phyloP scores from a whole-genome alignment of 2,797 vertebrate genomes.

The Parauchenoglanis punctatus region DNA sequence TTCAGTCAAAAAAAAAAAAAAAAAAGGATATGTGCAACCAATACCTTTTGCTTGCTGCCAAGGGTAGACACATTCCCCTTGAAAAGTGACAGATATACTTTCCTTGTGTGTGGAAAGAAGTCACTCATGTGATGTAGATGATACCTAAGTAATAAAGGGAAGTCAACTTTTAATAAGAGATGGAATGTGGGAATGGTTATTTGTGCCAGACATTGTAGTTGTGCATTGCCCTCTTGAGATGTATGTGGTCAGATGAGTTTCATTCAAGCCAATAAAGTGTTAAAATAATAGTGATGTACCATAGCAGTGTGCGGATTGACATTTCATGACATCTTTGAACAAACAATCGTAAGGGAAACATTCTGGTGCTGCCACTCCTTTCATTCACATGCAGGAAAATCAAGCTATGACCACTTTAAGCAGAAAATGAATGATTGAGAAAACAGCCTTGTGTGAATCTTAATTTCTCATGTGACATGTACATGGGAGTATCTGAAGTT shows the following conservation, averaged over 20 bases:
- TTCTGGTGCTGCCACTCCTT: background rate
- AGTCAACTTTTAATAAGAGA: background rate
- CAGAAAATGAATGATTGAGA: background rate
- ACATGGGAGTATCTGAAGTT: background rate
- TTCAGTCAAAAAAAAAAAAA: background rate
- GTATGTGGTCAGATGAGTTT: background rate
- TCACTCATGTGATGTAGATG: background rate
- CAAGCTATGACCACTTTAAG: background rate
- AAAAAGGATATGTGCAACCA: background rate
- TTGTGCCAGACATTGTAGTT: background rate
- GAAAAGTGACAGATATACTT: background rate
- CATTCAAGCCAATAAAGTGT: background rate
- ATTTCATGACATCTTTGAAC: background rate
- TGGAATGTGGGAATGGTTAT: background rate
- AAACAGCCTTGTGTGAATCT: background rate
- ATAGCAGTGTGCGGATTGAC: background rate
- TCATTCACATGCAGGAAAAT: background rate
- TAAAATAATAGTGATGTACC: background rate
- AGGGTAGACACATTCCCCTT: background rate
- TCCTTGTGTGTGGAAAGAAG: background rate
- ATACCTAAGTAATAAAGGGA: background rate
- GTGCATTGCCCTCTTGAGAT: background rate
- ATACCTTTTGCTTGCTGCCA: background rate
- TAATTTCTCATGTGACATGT: background rate
- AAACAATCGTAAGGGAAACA: background rate